These are phyloP conservation scores for Ellobius talpinus DNA, from an alignment of 2,113 vertebrate genomes.

Conservation along the genomic window DNA sequence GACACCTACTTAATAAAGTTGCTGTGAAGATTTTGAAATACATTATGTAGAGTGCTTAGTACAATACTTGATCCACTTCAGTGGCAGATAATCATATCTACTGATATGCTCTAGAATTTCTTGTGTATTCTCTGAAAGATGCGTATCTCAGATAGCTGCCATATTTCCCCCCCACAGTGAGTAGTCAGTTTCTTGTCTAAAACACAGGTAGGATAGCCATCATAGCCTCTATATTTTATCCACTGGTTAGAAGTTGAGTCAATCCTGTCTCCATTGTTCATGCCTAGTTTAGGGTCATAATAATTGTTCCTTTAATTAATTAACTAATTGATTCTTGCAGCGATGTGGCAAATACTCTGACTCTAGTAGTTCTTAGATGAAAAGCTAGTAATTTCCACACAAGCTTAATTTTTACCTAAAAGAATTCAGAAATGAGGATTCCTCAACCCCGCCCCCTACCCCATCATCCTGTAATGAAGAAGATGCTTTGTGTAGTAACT, in stretches of 20 bases:
- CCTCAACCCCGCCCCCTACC: background rate
- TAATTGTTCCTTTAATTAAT: background rate
- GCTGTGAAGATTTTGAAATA: background rate
- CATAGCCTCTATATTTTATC: background rate
- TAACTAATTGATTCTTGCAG: background rate
- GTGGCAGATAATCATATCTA: background rate
- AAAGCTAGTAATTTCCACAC: background rate
- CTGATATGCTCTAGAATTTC: conserved; percentile 10
- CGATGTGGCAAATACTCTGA: background rate
- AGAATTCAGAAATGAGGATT: background rate
- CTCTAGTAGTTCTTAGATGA: background rate
- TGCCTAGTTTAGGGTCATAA: background rate
- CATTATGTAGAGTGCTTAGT: background rate
- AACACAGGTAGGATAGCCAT: background rate
- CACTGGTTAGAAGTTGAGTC: background rate
- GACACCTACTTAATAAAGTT: background rate
- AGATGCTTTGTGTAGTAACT: background rate
- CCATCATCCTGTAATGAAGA: background rate
- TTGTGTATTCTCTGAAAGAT: background rate
- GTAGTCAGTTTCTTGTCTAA: background rate
- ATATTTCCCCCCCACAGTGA: background rate
- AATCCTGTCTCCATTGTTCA: background rate
- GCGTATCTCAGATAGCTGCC: background rate
- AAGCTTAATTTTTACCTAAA: conserved; percentile 8
- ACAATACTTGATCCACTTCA: background rate